Evolutionary conservation across 2,888 invertebrate genomes (phyloP), one percentile per base, ranked within the genome.

Genomic region (Margaritifera margaritifera): DNA sequence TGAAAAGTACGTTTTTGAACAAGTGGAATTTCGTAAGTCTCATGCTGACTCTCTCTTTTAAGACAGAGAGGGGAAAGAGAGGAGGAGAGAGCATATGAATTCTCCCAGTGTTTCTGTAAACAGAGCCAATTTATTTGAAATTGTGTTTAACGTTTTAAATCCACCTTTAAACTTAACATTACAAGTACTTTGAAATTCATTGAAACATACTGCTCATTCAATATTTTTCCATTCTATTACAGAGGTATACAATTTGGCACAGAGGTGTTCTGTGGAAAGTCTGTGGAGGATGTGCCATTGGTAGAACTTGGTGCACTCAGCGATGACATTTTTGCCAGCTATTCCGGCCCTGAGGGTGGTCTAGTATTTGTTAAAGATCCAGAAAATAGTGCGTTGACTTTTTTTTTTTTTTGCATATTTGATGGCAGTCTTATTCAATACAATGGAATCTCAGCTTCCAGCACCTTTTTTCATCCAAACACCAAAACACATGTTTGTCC

Each of bases 291-390:
- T 86, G 90, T 95, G 80, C 95, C 95, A 1, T 83, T 88, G 68
- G 85, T 89, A 55, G 87, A 89, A 73, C 73, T 91, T 55, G 87
- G 92, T 91, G 80, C 92, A 90, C 80, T 91, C 24, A 82, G 85
- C 25, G 83, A 85, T 53, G 92, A 92, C 63, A 91, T 95, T 64
- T 91, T 93, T 68, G 93, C 94, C 18, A 94, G 95, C 66, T 93
- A 93, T 84, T 94, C 95, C 0, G 96, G 96, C 15, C 96, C 96
- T 0, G 94, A 94, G 81, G 94, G 93, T 69, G 96, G 96, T 1
- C 91, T 96, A 5, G 94, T 94, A 0, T 93, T 93, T 62, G 94
- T 95, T n/a, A 75, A 76, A 51, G 73, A 42, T 42, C 42, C 42
- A 42, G 68, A 68, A 64, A 53, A 68, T 54, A 68, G 68, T 62